These are phyloP conservation scores for Abramis brama DNA, from an alignment of 2,113 vertebrate genomes.

Conservation along the genomic window DNA sequence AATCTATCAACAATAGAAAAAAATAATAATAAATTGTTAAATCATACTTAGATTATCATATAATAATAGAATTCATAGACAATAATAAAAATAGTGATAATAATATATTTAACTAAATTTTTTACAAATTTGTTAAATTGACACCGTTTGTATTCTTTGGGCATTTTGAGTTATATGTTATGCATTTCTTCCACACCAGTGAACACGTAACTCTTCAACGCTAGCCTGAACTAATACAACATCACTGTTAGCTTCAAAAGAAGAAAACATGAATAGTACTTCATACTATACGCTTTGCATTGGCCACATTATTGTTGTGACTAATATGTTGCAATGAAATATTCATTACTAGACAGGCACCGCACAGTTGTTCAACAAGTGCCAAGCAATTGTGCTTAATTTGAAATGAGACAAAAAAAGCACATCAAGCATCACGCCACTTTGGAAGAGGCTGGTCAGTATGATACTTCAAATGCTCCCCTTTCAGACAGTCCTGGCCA, in stretches of 20 bases:
- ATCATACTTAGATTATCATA: neutral
- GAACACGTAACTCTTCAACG: neutral
- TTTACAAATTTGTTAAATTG: too few species aligned
- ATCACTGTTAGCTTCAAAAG: neutral
- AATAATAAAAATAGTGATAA: neutral
- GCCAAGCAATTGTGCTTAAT: neutral
- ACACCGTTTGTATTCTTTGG: neutral
- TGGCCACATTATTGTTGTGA: neutral
- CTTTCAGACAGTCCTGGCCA: constrained; percentile 29
- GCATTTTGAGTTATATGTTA: neutral
- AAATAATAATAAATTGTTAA: neutral
- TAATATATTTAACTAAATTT: neutral
- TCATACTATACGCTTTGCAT: neutral
- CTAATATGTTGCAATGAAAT: constrained; percentile 16
- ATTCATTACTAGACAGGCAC: neutral
- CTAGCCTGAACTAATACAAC: neutral
- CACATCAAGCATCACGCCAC: neutral
- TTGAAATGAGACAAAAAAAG: neutral
- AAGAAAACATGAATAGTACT: neutral
- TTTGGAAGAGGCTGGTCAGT: constrained; percentile 17
- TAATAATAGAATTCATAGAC: neutral
- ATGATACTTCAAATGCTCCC: constrained; percentile 22
- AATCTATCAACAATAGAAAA: too few species aligned
- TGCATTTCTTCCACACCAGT: neutral
- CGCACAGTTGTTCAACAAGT: neutral